A percentile compares a stretch with the other conserved stretches of the same genome.
These are phyloP conservation scores for Danionella cerebrum DNA, from an alignment of 2,113 vertebrate genomes.

Conservation along the genomic window DNA sequence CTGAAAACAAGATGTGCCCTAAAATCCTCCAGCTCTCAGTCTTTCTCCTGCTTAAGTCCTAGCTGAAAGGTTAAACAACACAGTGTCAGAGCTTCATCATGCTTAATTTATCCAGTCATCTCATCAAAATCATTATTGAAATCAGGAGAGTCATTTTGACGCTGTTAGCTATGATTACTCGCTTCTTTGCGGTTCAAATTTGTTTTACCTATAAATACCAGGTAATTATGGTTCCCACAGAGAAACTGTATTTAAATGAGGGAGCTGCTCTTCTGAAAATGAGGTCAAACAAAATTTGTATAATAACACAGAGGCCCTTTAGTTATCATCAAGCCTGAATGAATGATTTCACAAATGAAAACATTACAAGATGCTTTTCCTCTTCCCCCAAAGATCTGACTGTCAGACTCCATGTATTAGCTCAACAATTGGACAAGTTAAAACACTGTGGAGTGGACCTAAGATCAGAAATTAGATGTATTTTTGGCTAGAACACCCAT, in stretches of 20 bases:
- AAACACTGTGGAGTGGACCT: neutral
- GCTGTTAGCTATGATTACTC: slow-evolving; percentile 22
- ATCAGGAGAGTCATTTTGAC: slow-evolving; percentile 8
- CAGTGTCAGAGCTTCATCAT: neutral
- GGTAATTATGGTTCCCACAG: neutral
- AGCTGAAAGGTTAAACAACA: slow-evolving; percentile 1
- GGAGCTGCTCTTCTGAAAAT: neutral
- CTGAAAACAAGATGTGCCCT: neutral
- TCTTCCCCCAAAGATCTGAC: neutral
- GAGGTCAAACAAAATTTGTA: neutral
- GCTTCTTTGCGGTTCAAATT: neutral
- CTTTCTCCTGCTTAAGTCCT: neutral
- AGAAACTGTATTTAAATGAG: neutral
- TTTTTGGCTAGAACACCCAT: too few relatives aligned
- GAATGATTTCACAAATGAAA: neutral
- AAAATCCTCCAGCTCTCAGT: neutral
- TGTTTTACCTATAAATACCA: slow-evolving; percentile 21
- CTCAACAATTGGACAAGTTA: neutral
- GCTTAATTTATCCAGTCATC: neutral
- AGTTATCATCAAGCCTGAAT: neutral
- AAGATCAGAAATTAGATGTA: neutral
- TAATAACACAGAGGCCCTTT: neutral
- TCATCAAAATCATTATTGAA: neutral
- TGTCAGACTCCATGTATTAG: neutral
- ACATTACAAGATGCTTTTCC: neutral